Percentiles rank a stretch among this genome's conserved stretches.
Evolutionary conservation across 2,113 vertebrate genomes (phyloP).

Genomic region (Notiomystis cincta): DNA sequence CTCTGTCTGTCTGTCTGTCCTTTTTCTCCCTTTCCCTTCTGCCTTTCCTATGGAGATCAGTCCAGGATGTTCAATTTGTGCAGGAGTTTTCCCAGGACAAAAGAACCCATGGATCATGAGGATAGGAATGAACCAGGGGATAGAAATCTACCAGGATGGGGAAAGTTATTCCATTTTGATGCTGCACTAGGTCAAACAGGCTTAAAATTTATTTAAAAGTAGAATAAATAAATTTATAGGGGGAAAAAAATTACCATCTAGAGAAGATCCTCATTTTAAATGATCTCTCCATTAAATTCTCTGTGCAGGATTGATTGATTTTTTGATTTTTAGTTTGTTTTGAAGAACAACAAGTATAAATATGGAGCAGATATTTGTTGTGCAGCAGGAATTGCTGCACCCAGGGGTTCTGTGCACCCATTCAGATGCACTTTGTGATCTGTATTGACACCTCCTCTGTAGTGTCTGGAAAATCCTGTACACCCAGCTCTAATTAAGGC

Average conservation of each 20-base stretch:
- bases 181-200: background rate
- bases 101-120: background rate
- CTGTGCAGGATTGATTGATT: background rate
- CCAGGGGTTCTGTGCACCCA: background rate
- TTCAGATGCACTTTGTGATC: background rate
- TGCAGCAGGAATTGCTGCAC: background rate
- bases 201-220: background rate
- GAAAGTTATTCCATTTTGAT: background rate
- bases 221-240: background rate
- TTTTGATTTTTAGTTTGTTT: background rate
- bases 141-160: background rate
- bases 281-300: background rate
- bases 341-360: background rate
- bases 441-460: background rate
- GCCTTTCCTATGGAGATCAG: background rate
- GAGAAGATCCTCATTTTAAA: background rate
- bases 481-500: background rate
- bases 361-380: background rate
- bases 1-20: background rate
- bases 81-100: background rate
- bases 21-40: background rate
- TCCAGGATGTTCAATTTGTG: background rate
- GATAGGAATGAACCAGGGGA: background rate
- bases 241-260: fast-evolving
- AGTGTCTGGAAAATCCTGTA: background rate